A percentile compares a stretch with the other conserved stretches of the same genome.
phyloP scores from a whole-genome alignment of 2,113 vertebrate genomes.

The Alligator mississippiensis region DNA sequence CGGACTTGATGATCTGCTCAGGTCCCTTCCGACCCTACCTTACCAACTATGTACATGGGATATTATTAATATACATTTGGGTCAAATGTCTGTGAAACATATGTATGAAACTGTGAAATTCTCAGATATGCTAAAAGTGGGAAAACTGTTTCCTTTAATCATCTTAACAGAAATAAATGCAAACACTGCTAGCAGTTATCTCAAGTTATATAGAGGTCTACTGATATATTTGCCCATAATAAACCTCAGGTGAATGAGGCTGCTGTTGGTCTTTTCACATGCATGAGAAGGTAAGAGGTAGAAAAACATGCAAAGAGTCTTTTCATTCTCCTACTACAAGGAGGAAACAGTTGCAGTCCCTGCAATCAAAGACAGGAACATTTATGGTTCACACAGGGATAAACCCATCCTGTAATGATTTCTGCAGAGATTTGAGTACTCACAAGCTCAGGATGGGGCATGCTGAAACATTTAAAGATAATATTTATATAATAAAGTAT shows the following conservation, averaged over 20 bases:
- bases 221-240: slow-evolving; percentile 12
- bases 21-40: too few relatives aligned
- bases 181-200: slow-evolving; percentile 35
- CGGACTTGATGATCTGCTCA: too few relatives aligned
- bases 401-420: not conserved
- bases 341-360: not conserved
- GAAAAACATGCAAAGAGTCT: not conserved
- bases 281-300: not conserved
- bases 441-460: too few relatives aligned
- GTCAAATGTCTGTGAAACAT: not conserved
- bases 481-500: too few relatives aligned
- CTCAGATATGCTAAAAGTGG: not conserved
- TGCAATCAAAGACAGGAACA: not conserved
- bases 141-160: not conserved
- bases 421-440: not conserved
- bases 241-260: slow-evolving; percentile 12
- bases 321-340: not conserved
- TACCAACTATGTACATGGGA: not conserved
- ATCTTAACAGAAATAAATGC: slow-evolving; percentile 1
- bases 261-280: slow-evolving; percentile 1
- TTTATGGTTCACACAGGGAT: not conserved
- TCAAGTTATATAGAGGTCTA: slow-evolving; percentile 20
- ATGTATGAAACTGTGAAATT: not conserved
- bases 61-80: not conserved
- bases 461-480: too few relatives aligned